Evolutionary conservation across 2,888 invertebrate genomes (phyloP).

Genomic region (Cinara cedri): DNA sequence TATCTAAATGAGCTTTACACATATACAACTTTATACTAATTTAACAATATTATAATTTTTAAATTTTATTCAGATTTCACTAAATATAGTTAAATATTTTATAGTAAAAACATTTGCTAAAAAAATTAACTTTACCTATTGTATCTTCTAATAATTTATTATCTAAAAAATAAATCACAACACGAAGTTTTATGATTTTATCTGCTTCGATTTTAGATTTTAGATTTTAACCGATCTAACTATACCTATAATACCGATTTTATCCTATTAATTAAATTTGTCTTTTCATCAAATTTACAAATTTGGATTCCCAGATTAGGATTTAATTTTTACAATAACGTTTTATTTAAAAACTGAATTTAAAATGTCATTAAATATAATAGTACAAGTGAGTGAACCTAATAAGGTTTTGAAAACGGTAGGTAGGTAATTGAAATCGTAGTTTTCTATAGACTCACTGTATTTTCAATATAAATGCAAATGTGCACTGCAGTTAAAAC

Average conservation of each 20-base stretch:
- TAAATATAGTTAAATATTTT: background rate
- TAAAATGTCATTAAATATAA: background rate
- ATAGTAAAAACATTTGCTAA: background rate
- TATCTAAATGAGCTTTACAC: constrained; percentile 2
- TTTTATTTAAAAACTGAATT: background rate
- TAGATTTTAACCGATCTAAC: background rate
- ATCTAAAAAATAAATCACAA: background rate
- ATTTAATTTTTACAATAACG: background rate
- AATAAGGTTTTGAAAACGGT: background rate
- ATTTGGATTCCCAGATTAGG: background rate
- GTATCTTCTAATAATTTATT: too few species aligned
- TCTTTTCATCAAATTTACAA: background rate
- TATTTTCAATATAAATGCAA: constrained; percentile 37
- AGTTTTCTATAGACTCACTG: background rate
- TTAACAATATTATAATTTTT: background rate
- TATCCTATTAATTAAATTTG: background rate
- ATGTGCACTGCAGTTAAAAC: background rate
- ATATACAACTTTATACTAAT: background rate
- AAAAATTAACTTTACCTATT: too few species aligned
- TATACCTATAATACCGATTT: background rate
- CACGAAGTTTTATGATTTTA: too few species aligned
- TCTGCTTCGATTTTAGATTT: constrained; percentile 14
- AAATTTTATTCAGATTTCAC: too few species aligned
- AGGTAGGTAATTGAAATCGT: background rate
- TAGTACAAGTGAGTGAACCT: background rate